Conservation (phyloP, 2,888 invertebrate species). For the Rhamnusium bicolor region DNA sequence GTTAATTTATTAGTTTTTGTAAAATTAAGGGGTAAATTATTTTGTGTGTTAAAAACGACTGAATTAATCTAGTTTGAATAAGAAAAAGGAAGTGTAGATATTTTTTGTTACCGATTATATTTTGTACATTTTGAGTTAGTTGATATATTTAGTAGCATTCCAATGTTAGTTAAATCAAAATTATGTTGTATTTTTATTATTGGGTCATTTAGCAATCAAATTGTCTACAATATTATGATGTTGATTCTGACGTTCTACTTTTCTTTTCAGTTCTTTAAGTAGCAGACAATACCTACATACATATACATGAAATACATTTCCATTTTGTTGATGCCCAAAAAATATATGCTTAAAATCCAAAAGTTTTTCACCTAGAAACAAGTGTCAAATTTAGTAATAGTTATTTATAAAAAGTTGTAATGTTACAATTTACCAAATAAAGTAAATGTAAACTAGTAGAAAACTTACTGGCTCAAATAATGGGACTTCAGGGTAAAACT, state of each 20-base stretch:
- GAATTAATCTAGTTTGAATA: constrained; percentile 54
- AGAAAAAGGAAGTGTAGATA: constrained; percentile 49
- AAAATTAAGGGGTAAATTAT: constrained; percentile 34
- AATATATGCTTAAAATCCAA: not conserved
- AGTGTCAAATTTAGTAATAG: constrained; percentile 58
- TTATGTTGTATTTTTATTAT: constrained; percentile 8
- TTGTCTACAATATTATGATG: not conserved
- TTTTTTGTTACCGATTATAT: constrained; percentile 56
- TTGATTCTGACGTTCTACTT: not conserved
- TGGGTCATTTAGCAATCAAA: not conserved
- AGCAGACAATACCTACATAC: not conserved
- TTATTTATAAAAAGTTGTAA: constrained; percentile 39
- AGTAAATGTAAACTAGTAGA: constrained; percentile 51
- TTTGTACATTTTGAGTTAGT: constrained; percentile 43
- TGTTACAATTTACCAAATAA: constrained; percentile 56
- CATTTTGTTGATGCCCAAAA: constrained; percentile 27
- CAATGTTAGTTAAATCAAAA: constrained; percentile 41
- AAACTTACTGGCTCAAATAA: constrained; percentile 48
- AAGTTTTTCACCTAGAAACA: constrained; percentile 40
- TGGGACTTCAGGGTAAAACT: constrained; percentile 59
- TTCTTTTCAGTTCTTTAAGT: not conserved
- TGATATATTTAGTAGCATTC: constrained; percentile 53
- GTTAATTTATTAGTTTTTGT: constrained; percentile 31
- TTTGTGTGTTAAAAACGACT: constrained; percentile 50
- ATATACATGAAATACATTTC: not conserved